Evolutionary conservation across 2,888 invertebrate genomes (phyloP).

Genomic region (Drosophila rubida): DNA sequence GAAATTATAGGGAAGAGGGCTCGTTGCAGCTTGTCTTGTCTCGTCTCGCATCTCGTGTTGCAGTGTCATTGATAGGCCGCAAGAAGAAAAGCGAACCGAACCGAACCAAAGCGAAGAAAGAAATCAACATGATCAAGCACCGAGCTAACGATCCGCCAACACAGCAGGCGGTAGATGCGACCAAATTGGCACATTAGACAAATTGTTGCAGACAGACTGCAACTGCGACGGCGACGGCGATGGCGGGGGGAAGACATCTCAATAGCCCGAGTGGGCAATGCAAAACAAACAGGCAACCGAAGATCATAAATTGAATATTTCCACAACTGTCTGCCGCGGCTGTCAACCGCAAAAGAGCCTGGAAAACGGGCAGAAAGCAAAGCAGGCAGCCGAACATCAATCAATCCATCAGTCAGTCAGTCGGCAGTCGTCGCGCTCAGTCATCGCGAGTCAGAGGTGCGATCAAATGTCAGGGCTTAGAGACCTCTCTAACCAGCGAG

Average conservation of each 20-base stretch:
- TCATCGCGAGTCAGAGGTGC: constrained; percentile 61
- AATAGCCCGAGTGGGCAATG: constrained; percentile 56
- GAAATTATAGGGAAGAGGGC: constrained; percentile 55
- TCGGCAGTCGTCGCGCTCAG: constrained; percentile 42
- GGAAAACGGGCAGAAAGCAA: constrained; percentile 1
- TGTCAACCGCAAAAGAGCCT: constrained; percentile 44
- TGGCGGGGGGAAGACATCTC: constrained; percentile 57
- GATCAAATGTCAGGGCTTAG: constrained; percentile 69
- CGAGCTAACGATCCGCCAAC: constrained; percentile 57
- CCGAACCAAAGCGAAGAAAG: constrained; percentile 40
- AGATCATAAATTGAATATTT: constrained; percentile 57
- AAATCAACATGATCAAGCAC: constrained; percentile 60
- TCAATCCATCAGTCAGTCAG: constrained; percentile 57
- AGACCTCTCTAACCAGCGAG: constrained; percentile 34
- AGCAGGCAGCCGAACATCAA: neutral
- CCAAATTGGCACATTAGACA: constrained; percentile 81
- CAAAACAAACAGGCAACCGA: constrained; percentile 49
- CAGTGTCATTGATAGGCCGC: constrained; percentile 74
- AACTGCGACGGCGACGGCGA: constrained; percentile 9
- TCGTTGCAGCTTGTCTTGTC: constrained; percentile 9
- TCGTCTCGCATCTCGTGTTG: constrained; percentile 43
- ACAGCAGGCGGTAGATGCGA: constrained; percentile 54
- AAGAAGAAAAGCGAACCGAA: constrained; percentile 14
- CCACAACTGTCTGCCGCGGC: constrained; percentile 8
- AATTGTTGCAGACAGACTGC: constrained; percentile 65